These are phyloP conservation scores for Baccha elongata DNA, from an alignment of 2,888 invertebrate species.

Conservation along the genomic window DNA sequence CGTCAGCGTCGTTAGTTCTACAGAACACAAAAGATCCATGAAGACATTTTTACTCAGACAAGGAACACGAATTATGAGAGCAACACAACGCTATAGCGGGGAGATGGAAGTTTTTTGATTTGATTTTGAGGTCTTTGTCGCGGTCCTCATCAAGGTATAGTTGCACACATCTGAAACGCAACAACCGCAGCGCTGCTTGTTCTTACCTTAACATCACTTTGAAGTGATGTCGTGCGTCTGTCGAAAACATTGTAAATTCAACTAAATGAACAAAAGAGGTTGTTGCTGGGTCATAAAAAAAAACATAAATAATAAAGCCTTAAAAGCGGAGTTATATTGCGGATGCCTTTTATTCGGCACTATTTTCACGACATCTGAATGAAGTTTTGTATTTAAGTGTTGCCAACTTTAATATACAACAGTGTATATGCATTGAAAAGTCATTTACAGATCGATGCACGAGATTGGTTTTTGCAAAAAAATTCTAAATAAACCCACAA, in stretches of 20 bases:
- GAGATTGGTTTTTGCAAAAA: no score
- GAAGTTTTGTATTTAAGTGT: conserved; percentile 17
- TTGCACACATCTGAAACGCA: conserved; percentile 14
- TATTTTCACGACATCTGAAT: conserved; percentile 34
- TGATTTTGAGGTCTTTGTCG: conserved; percentile 68
- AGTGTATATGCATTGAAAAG: no score
- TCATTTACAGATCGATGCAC: no score
- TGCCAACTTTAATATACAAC: no score
- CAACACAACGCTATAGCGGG: conserved; percentile 18
- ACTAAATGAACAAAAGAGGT: conserved; percentile 52
- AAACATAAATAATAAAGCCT: conserved; percentile 6
- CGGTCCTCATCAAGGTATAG: conserved; percentile 60
- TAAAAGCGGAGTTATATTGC: conserved; percentile 40
- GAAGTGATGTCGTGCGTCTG: conserved; percentile 66
- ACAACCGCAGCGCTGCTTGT: conserved; percentile 18
- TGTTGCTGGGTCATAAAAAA: conserved; percentile 46
- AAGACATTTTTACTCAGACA: conserved; percentile 5
- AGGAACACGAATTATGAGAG: conserved; percentile 57
- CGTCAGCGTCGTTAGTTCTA: conserved; percentile 15
- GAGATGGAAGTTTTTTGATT: conserved; percentile 57
- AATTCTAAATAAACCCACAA: no score
- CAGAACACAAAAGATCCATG: conserved; percentile 20
- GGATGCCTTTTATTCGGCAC: conserved; percentile 51
- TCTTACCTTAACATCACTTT: conserved; percentile 48
- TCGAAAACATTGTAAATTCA: conserved; percentile 46